Conservation (phyloP, 2,113 vertebrate genomes). For the Cromileptes altivelis region DNA sequence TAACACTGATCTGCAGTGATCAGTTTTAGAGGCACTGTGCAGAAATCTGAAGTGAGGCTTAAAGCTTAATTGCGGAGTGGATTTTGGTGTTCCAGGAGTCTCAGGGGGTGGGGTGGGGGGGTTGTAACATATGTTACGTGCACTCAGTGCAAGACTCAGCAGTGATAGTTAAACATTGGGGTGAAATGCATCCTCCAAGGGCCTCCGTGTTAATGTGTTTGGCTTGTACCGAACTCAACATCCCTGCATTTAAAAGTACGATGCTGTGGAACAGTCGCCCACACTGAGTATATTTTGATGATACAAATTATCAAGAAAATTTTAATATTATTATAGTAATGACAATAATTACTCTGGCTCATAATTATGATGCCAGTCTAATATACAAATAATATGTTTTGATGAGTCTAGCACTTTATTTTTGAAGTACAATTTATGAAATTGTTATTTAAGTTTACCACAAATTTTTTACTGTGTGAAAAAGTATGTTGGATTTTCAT, state of each 20-base stretch:
- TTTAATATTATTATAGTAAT: constrained; percentile 7
- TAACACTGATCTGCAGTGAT: constrained; percentile 69
- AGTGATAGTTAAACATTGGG: constrained; percentile 74
- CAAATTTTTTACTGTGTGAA: constrained; percentile 35
- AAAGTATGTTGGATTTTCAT: background rate
- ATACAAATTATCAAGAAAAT: constrained; percentile 42
- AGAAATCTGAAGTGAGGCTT: constrained; percentile 69
- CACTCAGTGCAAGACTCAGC: constrained; percentile 67
- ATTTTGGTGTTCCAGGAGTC: constrained; percentile 67
- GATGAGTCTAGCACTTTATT: constrained; percentile 22
- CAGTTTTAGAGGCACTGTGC: constrained; percentile 68
- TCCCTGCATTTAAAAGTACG: constrained; percentile 32
- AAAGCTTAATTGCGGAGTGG: constrained; percentile 73
- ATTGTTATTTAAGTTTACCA: constrained; percentile 27
- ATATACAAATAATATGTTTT: constrained; percentile 33
- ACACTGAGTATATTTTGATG: constrained; percentile 38
- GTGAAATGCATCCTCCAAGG: constrained; percentile 75
- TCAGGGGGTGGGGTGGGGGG: constrained; percentile 48
- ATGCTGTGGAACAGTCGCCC: constrained; percentile 7
- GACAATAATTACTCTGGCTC: constrained; percentile 33
- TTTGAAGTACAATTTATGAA: constrained; percentile 31
- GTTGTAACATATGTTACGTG: constrained; percentile 76
- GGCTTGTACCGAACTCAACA: constrained; percentile 76
- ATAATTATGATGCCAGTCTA: constrained; percentile 25
- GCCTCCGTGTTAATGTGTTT: constrained; percentile 77